Conservation (phyloP, 2,888 invertebrate genomes). For the Drosophila planitibia region DNA sequence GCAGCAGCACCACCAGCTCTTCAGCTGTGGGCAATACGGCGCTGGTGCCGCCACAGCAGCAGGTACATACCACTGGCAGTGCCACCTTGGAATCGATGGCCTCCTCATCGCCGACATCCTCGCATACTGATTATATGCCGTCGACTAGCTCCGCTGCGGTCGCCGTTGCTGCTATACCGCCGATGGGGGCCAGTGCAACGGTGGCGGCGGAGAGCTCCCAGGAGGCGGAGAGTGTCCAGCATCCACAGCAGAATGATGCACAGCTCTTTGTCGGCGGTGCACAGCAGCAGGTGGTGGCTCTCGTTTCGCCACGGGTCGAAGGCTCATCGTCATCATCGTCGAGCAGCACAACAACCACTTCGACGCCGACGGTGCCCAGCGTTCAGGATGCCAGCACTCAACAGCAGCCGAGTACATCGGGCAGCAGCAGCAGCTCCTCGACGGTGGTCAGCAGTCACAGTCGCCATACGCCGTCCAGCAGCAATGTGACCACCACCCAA, state of each 20-base stretch:
- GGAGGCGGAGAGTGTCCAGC: conserved; percentile 85
- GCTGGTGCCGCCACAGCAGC: conserved; percentile 88
- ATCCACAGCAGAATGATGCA: conserved; percentile 83
- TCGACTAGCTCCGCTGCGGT: conserved; percentile 90
- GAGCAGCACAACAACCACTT: conserved; percentile 54
- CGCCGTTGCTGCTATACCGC: conserved; percentile 89
- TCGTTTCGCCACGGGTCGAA: conserved; percentile 90
- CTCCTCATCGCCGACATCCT: conserved; percentile 90
- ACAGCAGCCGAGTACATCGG: conserved; percentile 85
- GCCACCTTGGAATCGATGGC: conserved; percentile 86
- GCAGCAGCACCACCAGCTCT: conserved; percentile 50
- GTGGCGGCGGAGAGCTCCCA: conserved; percentile 86
- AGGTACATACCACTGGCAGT: conserved; percentile 87
- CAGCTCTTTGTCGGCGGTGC: conserved; percentile 83
- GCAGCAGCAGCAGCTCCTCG: conserved; percentile 82
- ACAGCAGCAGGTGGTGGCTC: conserved; percentile 89
- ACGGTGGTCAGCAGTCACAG: conserved; percentile 85
- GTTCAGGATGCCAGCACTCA: conserved; percentile 82
- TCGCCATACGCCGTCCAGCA: conserved; percentile 87
- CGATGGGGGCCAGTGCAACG: conserved; percentile 85
- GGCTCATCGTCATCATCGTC: conserved; percentile 84
- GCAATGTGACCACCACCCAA: conserved; percentile 89
- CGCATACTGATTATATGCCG: conserved; percentile 93
- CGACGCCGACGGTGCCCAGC: conserved; percentile 74
- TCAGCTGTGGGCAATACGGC: conserved; percentile 85